These are phyloP conservation scores for Dasypus novemcinctus DNA, from an alignment of 2,113 vertebrate genomes.

Conservation along the genomic window DNA sequence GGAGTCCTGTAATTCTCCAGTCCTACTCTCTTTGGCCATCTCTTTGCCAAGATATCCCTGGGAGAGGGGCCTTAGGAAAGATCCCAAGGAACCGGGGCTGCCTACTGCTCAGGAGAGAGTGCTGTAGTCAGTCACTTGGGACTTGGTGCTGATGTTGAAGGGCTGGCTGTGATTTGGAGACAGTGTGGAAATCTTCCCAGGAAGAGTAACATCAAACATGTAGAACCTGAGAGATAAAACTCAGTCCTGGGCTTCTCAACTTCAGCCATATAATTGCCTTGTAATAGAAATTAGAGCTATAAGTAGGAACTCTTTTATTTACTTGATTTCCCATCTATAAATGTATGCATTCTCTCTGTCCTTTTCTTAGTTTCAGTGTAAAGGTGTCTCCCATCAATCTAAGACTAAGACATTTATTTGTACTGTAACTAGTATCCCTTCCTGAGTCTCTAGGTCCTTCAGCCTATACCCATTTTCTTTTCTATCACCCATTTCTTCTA, in stretches of 20 bases:
- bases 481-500: neutral
- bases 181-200: neutral
- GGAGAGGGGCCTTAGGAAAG: neutral
- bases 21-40: neutral
- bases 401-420: neutral
- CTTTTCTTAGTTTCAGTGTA: neutral
- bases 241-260: neutral
- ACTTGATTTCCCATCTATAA: neutral
- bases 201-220: neutral
- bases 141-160: neutral
- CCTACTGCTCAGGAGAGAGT: neutral
- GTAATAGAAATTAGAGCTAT: neutral
- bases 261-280: neutral
- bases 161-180: neutral
- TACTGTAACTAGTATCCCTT: neutral
- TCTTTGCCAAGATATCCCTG: neutral
- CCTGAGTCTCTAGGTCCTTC: neutral
- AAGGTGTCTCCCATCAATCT: neutral
- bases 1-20: neutral
- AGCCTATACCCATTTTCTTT: neutral
- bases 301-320: neutral
- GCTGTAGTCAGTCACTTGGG: neutral
- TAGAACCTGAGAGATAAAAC: neutral
- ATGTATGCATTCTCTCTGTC: neutral
- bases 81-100: neutral